phyloP scores from a whole-genome alignment of 2,113 vertebrate genomes.

The Corvus hawaiiensis region DNA sequence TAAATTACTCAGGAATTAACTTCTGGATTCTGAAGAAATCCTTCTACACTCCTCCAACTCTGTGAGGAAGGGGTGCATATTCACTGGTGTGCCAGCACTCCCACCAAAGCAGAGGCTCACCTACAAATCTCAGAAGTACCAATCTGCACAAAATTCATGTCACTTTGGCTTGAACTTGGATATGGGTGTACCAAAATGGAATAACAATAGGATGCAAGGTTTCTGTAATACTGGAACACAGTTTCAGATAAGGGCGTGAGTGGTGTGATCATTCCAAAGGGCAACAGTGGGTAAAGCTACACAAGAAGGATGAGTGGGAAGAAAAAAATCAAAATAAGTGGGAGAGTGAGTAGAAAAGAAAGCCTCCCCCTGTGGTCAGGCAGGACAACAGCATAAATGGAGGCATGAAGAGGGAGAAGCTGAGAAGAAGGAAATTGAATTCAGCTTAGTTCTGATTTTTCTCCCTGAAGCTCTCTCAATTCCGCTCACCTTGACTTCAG shows the following conservation, averaged over 20 bases:
- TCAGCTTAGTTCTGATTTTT: neutral
- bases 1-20: neutral
- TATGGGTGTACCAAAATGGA: neutral
- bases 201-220: neutral
- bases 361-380: neutral
- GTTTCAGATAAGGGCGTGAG: neutral
- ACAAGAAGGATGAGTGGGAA: neutral
- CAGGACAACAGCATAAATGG: neutral
- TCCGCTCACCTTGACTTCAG: neutral
- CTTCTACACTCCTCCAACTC: neutral
- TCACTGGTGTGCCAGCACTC: too few species aligned
- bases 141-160: neutral
- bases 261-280: neutral
- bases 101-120: neutral
- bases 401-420: neutral
- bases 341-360: neutral
- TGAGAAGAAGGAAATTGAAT: neutral
- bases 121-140: neutral
- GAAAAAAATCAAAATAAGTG: neutral
- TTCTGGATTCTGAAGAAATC: neutral
- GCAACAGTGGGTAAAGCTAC: neutral
- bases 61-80: neutral
- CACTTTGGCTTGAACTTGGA: neutral
- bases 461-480: neutral
- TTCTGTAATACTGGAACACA: neutral